phyloP scores from a whole-genome alignment of 2,888 invertebrate species.

The Cynaeus angustus region DNA sequence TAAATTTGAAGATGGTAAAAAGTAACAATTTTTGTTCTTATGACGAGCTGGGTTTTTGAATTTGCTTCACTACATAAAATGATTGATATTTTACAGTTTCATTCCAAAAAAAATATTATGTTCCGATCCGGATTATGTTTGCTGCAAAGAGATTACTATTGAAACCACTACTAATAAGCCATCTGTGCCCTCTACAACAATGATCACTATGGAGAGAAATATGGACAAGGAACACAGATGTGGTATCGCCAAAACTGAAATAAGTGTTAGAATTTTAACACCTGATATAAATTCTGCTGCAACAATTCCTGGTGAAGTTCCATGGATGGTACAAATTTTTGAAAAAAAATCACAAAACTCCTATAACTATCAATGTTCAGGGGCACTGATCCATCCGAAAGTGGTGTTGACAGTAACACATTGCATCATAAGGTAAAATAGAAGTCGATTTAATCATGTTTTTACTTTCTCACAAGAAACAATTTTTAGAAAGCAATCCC shows the following conservation, averaged over 20 bases:
- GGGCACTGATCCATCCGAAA: constrained; percentile 65
- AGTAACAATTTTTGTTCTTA: no score
- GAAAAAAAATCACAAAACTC: constrained; percentile 61
- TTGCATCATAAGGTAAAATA: no score
- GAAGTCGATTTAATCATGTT: no score
- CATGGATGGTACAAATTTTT: constrained; percentile 88
- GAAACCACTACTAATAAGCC: not conserved
- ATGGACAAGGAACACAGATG: no score
- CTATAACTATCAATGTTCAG: constrained; percentile 59
- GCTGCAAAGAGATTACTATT: constrained; percentile 44
- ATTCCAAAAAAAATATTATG: not conserved
- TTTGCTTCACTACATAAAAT: not conserved
- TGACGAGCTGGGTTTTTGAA: no score
- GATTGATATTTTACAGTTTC: not conserved
- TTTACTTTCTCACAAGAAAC: no score
- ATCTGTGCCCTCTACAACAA: not conserved
- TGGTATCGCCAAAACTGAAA: not conserved
- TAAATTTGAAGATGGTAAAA: no score
- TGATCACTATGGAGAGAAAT: not conserved
- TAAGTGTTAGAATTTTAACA: not conserved
- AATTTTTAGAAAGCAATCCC: constrained; percentile 50
- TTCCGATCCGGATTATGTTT: not conserved
- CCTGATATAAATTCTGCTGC: not conserved
- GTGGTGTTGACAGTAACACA: constrained; percentile 67
- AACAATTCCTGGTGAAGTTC: constrained; percentile 79